phyloP scores from a whole-genome alignment of 2,113 vertebrate genomes.

The Calyptommatus sinebrachiatus region DNA sequence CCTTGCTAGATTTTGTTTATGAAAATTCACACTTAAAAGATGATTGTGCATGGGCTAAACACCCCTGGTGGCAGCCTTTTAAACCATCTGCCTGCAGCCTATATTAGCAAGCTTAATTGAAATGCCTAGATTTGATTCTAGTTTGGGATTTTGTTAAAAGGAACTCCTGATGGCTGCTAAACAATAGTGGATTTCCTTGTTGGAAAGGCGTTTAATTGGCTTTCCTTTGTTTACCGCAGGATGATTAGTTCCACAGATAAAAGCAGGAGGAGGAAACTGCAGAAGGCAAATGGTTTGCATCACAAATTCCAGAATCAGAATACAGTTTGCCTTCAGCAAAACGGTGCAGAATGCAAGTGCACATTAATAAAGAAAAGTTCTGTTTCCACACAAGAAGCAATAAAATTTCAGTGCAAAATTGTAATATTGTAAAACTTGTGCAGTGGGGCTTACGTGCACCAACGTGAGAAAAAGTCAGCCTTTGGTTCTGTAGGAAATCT shows the following conservation, averaged over 20 bases:
- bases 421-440: not conserved
- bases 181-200: slow-evolving; percentile 39
- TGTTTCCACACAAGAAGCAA: not conserved
- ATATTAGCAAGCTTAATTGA: slow-evolving; percentile 8
- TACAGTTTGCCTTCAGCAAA: not conserved
- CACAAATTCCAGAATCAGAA: slow-evolving; percentile 8
- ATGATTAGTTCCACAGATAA: slow-evolving; percentile 28
- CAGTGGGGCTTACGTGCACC: not conserved
- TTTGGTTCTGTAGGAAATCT: not conserved
- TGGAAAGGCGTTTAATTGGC: slow-evolving; percentile 29
- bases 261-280: not conserved
- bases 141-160: not conserved
- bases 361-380: not conserved
- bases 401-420: too few species aligned
- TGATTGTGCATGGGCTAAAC: too few species aligned
- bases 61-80: too few species aligned
- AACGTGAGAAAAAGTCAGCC: not conserved
- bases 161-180: slow-evolving; percentile 17
- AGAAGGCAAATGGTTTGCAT: not conserved
- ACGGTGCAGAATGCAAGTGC: not conserved
- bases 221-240: slow-evolving; percentile 32
- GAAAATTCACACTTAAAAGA: too few species aligned
- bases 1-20: too few species aligned
- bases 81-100: too few species aligned
- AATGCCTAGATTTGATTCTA: not conserved